Conservation (phyloP, 2,888 invertebrate genomes). For the Nephrocerus scutellatus region DNA sequence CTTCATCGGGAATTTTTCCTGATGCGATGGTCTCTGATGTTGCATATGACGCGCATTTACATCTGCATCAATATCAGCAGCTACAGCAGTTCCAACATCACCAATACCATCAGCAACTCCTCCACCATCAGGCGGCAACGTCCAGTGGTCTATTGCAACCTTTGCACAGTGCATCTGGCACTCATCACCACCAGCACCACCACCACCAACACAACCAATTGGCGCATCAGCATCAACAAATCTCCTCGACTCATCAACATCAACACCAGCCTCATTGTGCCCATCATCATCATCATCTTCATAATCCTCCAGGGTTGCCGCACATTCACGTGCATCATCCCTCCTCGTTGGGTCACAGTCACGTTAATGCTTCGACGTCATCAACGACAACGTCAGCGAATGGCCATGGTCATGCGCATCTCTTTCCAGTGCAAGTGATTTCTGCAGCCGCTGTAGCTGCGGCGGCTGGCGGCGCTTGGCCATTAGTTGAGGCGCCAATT, state of each 20-base stretch:
- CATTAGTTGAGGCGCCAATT: conserved; percentile 52
- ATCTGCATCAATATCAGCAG: conserved; percentile 18
- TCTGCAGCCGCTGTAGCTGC: conserved; percentile 46
- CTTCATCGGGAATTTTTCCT: no score
- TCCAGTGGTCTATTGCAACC: conserved; percentile 14
- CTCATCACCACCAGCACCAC: conserved; percentile 19
- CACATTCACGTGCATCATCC: conserved; percentile 27
- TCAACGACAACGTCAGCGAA: conserved; percentile 46
- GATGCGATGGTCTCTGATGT: no score
- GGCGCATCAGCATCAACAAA: conserved; percentile 14
- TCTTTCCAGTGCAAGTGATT: conserved; percentile 51
- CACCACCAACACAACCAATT: background rate
- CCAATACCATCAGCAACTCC: conserved; percentile 20
- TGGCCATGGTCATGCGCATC: conserved; percentile 51
- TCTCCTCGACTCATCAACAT: conserved; percentile 18
- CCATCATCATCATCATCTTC: no score
- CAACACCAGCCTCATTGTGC: conserved; percentile 32
- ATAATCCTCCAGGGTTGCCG: no score
- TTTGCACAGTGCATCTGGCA: conserved; percentile 16
- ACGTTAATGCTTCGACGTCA: conserved; percentile 47
- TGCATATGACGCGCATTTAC: conserved; percentile 14
- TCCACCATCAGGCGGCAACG: conserved; percentile 20
- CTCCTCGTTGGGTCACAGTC: conserved; percentile 49
- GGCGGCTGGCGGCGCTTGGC: conserved; percentile 45
- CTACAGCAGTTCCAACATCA: conserved; percentile 21